Base-by-base conservation (phyloP, 2,888 invertebrate species). In the Drosophila emarginata region DNA sequence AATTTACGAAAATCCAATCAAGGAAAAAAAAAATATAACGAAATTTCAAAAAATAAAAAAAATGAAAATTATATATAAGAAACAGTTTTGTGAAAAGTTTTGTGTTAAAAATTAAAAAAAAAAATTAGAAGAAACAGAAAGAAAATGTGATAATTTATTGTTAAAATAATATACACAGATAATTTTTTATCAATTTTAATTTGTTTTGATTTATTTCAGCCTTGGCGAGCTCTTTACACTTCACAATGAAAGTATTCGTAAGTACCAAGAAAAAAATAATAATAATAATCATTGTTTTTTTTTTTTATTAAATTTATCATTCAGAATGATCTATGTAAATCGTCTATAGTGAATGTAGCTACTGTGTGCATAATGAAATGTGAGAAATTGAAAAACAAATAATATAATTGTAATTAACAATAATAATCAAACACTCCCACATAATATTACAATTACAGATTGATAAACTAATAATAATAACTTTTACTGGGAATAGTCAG, bases 161-260 rank as follows among this genome's bases (percentile, higher is more conserved):
- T 9, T 37, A 56, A 56, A 37, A 2, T 32, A 2, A 2, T 28
- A 65, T 28, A 28, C 37, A 53, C 14, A 18, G 36, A 40, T 74
- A 40, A 64, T 64, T 74, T 52, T 65, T 65, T 7, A 32, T 32
- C 14, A 51, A 53, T 73, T 65, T 37, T 56, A 54, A 61, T n/a
- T 26, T 64, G 64, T 65, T 67, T 6, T 66, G 63, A 72, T 65
- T 80, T 72, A 59, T 87, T 81, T 66, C 78, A 82, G 87, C 83
- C 80, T 78, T 77, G 78, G 73, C 86, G 72, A 77, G 68, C 72
- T 61, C 71, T 71, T 15, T 6, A 74, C 69, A 75, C 77, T 77
- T 67, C 80, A 89, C 78, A 84, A 93, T 93, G 93, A 93, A 93
- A 91, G 88, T 92, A 89, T 91, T 93, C 92, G 93, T 93, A 93